A percentile compares a stretch with the other conserved stretches of the same genome.
Conservation (phyloP, 2,797 vertebrate species). For the Furcifer pardalis region DNA sequence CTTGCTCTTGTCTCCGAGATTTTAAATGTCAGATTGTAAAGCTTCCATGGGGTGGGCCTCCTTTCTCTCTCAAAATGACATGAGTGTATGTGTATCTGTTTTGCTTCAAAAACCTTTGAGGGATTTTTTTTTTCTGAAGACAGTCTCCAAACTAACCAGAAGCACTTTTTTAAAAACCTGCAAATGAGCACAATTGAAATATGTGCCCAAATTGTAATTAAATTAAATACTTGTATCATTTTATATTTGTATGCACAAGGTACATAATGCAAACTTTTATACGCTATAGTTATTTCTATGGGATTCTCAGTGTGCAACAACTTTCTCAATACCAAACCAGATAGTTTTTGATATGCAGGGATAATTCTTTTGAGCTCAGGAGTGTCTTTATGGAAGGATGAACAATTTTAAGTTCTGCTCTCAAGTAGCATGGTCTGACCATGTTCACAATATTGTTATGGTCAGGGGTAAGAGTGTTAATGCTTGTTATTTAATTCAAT, state of each 20-base stretch:
- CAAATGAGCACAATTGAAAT: background rate
- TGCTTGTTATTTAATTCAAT: too few relatives aligned
- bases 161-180: slow-evolving; percentile 7
- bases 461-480: background rate
- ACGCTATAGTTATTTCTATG: background rate
- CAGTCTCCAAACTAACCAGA: slow-evolving; percentile 6
- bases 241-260: slow-evolving; percentile 13
- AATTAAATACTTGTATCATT: slow-evolving; percentile 2
- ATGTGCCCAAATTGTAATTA: slow-evolving; percentile 17
- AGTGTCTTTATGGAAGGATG: background rate
- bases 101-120: slow-evolving; percentile 33
- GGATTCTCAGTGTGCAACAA: background rate
- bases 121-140: slow-evolving; percentile 23
- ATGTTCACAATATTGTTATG: background rate
- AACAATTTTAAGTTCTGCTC: background rate
- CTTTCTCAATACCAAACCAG: background rate
- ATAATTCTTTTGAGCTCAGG: too few relatives aligned
- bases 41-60: background rate
- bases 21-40: slow-evolving; percentile 66
- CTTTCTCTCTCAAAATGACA: background rate
- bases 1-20: slow-evolving; percentile 64
- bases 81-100: background rate
- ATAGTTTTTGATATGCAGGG: background rate
- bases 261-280: background rate
- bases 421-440: too few relatives aligned